Evolutionary conservation across 2,888 invertebrate genomes (phyloP), one percentile per base, ranked within the genome.

Genomic region (Pasiphila rectangulata): DNA sequence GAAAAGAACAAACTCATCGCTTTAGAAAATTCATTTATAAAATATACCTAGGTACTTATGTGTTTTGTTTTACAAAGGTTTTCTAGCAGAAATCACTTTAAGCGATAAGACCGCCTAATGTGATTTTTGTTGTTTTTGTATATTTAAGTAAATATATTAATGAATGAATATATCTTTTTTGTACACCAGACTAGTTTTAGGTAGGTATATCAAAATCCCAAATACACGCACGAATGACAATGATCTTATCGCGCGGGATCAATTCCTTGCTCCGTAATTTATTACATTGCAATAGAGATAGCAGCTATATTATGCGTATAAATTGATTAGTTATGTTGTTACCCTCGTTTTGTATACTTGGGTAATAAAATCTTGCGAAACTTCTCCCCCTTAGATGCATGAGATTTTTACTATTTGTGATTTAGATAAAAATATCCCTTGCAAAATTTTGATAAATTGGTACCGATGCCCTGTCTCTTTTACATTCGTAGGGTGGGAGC

Each of bases 361-460:
- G 20, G 19, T 35, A 35, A 35, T 30, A 30, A 30, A 30, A 30
- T 7, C 16, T 16, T 16, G 4, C 30, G 16, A 7, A n/a, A n/a
- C n/a, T 21, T 46, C 45, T 39, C 45, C 39, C 20, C 12, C 1
- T 20, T 9, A 23, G 32, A 20, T 20, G 21, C 17, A 30, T 20
- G 35, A 30, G 17, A 43, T 20, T 43, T 35, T 27, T 46, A 34
- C 19, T 46, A 45, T 23, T 38, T 20, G 45, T 32, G 32, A 45
- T 32, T 16, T 15, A 32, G 45, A 38, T 45, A 45, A 45, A 39
- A 32, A 25, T 32, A 37, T 51, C 54, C 57, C 63, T 52, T 50
- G 37, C 54, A 24, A 59, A 56, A 52, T 59, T 65, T 59, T 69
- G 65, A 68, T 69, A 65, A 64, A 69, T 69, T 59, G 57, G 34